phyloP scores from a whole-genome alignment of 23 tunicate species.

The Diplosoma virens region DNA sequence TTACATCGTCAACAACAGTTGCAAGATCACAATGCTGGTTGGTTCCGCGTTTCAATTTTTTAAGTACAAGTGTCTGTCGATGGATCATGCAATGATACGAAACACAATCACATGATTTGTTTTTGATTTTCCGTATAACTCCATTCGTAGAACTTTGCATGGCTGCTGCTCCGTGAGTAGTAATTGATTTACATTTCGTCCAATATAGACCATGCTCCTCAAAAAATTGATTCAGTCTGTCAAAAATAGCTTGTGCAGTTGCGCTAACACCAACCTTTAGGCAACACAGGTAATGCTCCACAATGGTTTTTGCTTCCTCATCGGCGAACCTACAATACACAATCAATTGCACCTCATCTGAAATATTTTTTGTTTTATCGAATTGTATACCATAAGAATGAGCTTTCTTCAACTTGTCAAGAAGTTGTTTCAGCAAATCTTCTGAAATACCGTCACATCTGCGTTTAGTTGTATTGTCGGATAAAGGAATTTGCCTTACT shows the following conservation, averaged over 20 bases:
- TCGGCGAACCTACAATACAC: slow-evolving; percentile 37
- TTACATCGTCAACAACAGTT: slow-evolving; percentile 6
- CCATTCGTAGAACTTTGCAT: slow-evolving; percentile 11
- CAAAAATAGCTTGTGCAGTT: not conserved
- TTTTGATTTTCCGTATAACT: slow-evolving; percentile 11
- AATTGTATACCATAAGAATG: slow-evolving; percentile 35
- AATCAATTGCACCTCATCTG: slow-evolving; percentile 33
- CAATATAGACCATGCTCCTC: slow-evolving; percentile 1
- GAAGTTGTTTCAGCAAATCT: slow-evolving; percentile 9
- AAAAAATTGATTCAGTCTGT: not conserved
- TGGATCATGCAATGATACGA: slow-evolving; percentile 23
- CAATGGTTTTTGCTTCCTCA: not conserved
- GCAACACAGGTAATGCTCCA: slow-evolving; percentile 39
- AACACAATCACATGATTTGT: slow-evolving; percentile 8
- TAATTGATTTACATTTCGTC: slow-evolving; percentile 9
- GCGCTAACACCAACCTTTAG: not conserved
- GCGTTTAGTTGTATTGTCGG: slow-evolving; percentile 33
- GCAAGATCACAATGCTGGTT: too few relatives aligned
- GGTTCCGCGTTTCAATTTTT: too few relatives aligned
- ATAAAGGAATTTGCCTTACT: slow-evolving; percentile 17
- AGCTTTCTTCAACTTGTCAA: slow-evolving; percentile 11
- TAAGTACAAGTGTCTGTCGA: too few relatives aligned
- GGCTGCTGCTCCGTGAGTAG: slow-evolving; percentile 24
- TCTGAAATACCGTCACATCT: slow-evolving; percentile 31
- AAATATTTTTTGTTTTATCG: slow-evolving; percentile 65